phyloP scores from a whole-genome alignment of 2,113 vertebrate species.

The Leptobrachium ailaonicum region DNA sequence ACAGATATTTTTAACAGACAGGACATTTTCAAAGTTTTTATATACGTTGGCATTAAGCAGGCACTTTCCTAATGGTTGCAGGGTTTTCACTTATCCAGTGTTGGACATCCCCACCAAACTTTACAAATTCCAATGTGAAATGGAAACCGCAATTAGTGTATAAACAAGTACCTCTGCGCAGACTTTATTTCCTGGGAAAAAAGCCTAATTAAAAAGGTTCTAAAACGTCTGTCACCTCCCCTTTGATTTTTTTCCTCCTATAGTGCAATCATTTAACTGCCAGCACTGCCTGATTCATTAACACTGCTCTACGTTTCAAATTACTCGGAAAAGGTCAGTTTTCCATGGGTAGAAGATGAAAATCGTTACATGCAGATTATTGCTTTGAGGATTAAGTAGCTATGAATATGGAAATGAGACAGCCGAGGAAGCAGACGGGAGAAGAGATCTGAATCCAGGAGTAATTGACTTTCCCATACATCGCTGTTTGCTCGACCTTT shows the following conservation, averaged over 20 bases:
- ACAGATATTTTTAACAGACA: too few species aligned
- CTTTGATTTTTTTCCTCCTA: not conserved
- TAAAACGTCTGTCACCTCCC: not conserved
- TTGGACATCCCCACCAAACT: not conserved
- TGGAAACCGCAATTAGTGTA: constrained; percentile 28
- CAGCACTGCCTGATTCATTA: constrained; percentile 40
- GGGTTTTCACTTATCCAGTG: not conserved
- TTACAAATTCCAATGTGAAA: constrained; percentile 7
- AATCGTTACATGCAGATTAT: constrained; percentile 44
- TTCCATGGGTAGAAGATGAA: constrained; percentile 35
- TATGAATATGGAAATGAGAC: constrained; percentile 43
- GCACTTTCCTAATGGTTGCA: not conserved
- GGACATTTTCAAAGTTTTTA: too few species aligned
- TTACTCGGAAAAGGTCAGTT: constrained; percentile 42
- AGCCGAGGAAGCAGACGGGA: not conserved
- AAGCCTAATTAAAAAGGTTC: not conserved
- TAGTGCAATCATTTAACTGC: constrained; percentile 44
- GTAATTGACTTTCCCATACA: constrained; percentile 25
- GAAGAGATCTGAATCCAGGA: constrained; percentile 5
- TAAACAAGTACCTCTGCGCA: constrained; percentile 33
- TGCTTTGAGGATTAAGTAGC: constrained; percentile 47
- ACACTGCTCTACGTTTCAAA: constrained; percentile 21
- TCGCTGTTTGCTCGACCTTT: constrained; percentile 4
- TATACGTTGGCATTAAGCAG: too few species aligned
- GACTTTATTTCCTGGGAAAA: constrained; percentile 3